These are phyloP conservation scores for Acrocephalus scirpaceus DNA, from an alignment of 2,797 vertebrate species.

Conservation along the genomic window DNA sequence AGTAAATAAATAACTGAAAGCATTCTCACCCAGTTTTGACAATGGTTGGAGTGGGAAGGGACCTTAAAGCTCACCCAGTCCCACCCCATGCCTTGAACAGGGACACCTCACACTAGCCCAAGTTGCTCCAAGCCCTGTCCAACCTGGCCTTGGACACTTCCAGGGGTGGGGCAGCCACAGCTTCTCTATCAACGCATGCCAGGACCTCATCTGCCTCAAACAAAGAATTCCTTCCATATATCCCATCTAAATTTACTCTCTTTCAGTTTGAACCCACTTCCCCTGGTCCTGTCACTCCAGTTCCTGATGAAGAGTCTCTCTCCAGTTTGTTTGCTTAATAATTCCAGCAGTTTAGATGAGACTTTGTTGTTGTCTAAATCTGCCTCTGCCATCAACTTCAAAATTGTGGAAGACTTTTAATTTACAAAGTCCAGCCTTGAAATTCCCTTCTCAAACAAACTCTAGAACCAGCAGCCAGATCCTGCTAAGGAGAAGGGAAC, in stretches of 20 bases:
- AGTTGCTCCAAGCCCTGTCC: neutral
- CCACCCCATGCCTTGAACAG: neutral
- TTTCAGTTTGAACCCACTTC: neutral
- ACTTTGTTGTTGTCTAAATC: neutral
- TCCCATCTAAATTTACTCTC: neutral
- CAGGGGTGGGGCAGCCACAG: neutral
- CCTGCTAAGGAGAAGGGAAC: neutral
- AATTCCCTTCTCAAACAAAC: neutral
- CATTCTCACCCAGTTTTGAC: slow-evolving; percentile 66
- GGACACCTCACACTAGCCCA: neutral
- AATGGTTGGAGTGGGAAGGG: neutral
- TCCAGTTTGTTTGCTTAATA: neutral
- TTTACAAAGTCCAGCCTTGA: neutral
- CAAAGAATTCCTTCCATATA: rapidly evolving
- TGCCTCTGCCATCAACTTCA: neutral
- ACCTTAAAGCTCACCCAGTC: neutral
- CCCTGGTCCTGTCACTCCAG: neutral
- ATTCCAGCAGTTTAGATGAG: neutral
- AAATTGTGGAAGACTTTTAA: neutral
- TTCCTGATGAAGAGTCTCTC: neutral
- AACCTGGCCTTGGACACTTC: neutral
- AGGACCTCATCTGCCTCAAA: neutral
- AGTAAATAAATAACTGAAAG: neutral
- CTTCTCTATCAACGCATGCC: neutral
- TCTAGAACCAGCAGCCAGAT: neutral